Base-by-base conservation (phyloP, 2,888 invertebrate species). In the Lomographa bimaculata region DNA sequence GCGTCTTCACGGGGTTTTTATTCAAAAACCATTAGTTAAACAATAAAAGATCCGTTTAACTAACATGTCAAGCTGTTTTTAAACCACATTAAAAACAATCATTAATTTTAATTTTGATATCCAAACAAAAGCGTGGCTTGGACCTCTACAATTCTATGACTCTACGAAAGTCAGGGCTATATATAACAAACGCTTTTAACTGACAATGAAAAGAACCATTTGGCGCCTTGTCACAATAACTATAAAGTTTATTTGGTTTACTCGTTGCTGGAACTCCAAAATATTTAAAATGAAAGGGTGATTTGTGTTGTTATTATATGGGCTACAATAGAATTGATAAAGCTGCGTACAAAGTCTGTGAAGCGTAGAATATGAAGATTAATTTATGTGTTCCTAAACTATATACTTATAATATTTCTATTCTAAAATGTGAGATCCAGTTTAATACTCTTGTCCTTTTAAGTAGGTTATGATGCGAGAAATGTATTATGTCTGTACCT, bases 341-440 rank as follows among this genome's bases (percentile, higher is more conserved):
- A 50, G 45, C 27, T 38, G 40, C 50, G 54, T 54, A 35, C 38
- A 49, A 36, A 55, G 40, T 20, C 47, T 32, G 42, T 46, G 51
- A 59, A 51, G 57, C 60, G 60, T 64, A 35, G 50, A 49, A 53
- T 54, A 60, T 41, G 50, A 43, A 67, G 65, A 71, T 69, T 66
- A 60, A 71, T 71, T 48, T 55, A 40, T 41, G 37, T 42, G n/a
- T n/a, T n/a, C n/a, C n/a, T n/a, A n/a, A n/a, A n/a, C n/a, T n/a
- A n/a, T n/a, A n/a, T n/a, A n/a, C n/a, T n/a, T n/a, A n/a, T n/a
- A n/a, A n/a, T n/a, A n/a, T n/a, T n/a, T n/a, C n/a, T n/a, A n/a
- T n/a, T n/a, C 46, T 28, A 18, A 37, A 34, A 29, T 36, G 36
- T 51, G 58, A 62, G 67, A 64, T 61, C 58, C 16, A 50, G 69